Base-by-base conservation (phyloP, 2,888 invertebrate species). In the Tridacna crocea region DNA sequence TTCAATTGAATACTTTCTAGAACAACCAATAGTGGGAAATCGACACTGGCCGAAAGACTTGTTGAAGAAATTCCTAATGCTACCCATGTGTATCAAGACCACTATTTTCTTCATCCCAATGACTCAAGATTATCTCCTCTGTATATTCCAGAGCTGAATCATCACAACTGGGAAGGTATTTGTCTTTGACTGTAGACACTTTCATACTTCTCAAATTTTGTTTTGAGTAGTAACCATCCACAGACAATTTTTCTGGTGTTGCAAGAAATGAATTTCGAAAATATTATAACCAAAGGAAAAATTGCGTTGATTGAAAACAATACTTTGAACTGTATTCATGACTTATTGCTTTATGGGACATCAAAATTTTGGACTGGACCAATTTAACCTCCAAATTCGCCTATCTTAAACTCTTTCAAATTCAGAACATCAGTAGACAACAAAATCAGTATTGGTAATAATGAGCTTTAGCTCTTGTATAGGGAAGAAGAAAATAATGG, bases 21-120 rank as follows among this genome's bases (percentile, higher is more conserved):
- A 51, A 82, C 89, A 22, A 92, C 92, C 24, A 92, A 92, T 83
- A 91, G 92, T 85, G 93, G 93, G 15, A 93, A 93, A 66, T 88
- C 92, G n/a, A 88, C 90, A 17, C 63, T 91, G 10, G 85, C 89
- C 26, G 46, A 83, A 19, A 86, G 80, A 75, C 84, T 93, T 48
- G 24, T 83, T 12, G 76, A 87, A 51, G 47, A 85, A 36, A 82
- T 92, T 58, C 88, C 89, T 0, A 83, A 83, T n/a, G 83, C 88
- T 24, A 51, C 79, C 22, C 75, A 77, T 4, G 85, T 93, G 17
- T 85, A 88, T 73, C 92, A 92, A 78, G 93, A 93, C 76, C 22
- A 77, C 22, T 93, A 91, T 78, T 93, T 89, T 74, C 63, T 88
- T 77, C 73, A 75, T 12, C 87, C 87, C 36, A 88, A 82, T 55